phyloP scores from a whole-genome alignment of 1,140 invertebrate species.

The Bombus polaris region DNA sequence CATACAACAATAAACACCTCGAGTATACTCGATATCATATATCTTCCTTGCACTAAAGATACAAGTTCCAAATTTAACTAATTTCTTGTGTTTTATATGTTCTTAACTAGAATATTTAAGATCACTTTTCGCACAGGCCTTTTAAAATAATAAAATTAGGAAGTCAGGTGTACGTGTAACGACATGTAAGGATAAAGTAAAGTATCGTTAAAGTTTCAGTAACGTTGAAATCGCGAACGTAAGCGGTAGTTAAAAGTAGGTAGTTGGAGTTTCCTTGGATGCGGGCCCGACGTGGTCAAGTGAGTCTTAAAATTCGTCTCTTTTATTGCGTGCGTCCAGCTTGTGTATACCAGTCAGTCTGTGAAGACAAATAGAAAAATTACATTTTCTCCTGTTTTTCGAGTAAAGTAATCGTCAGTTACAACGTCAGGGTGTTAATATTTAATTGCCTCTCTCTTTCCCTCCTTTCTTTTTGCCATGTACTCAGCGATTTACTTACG shows the following conservation, averaged over 20 bases:
- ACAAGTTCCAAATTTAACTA: slow-evolving; percentile 31
- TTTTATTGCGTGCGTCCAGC: slow-evolving; percentile 83
- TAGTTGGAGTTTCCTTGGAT: slow-evolving; percentile 81
- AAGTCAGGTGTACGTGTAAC: slow-evolving; percentile 73
- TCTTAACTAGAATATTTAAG: slow-evolving; percentile 46
- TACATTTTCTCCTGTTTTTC: slow-evolving; percentile 73
- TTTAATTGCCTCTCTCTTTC: slow-evolving; percentile 51
- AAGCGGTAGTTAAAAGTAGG: slow-evolving; percentile 80
- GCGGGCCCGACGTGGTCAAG: slow-evolving; percentile 83
- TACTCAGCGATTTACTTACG: slow-evolving; percentile 77
- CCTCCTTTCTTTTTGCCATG: slow-evolving; percentile 44
- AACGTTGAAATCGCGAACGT: slow-evolving; percentile 81
- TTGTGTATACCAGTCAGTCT: slow-evolving; percentile 83
- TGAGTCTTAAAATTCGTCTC: slow-evolving; percentile 83
- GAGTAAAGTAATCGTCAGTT: slow-evolving; percentile 59
- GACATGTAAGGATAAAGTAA: slow-evolving; percentile 73
- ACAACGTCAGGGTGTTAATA: slow-evolving; percentile 66
- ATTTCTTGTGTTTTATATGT: slow-evolving; percentile 11
- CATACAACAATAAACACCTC: neutral
- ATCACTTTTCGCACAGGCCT: slow-evolving; percentile 73
- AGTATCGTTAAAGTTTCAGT: slow-evolving; percentile 80
- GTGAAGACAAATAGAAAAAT: slow-evolving; percentile 83
- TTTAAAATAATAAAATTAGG: slow-evolving; percentile 68
- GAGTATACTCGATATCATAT: neutral
- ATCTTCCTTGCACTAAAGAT: slow-evolving; percentile 35